Evolutionary conservation across 2,113 vertebrate species (phyloP).

Genomic region (Nyctibius bracteatus): DNA sequence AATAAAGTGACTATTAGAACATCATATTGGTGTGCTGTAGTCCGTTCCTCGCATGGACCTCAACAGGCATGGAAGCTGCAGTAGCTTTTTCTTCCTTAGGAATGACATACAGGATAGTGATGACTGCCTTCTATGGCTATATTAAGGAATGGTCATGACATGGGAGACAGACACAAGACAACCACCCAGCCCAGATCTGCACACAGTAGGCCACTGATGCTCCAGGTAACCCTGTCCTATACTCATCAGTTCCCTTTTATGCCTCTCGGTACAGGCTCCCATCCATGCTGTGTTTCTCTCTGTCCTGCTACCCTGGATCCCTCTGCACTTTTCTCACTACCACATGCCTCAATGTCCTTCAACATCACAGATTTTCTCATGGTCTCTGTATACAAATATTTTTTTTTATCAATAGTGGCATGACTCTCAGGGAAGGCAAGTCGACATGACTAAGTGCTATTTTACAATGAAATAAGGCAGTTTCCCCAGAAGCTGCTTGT

Average conservation of each 20-base stretch:
- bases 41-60: too few species aligned
- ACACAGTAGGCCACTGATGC: neutral
- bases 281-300: rapidly evolving
- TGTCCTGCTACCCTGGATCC: neutral
- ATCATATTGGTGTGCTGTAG: too few species aligned
- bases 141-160: neutral
- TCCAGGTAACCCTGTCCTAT: neutral
- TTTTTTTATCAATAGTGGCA: neutral
- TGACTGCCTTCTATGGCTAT: neutral
- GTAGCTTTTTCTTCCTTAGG: neutral
- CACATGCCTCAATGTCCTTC: neutral
- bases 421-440: neutral
- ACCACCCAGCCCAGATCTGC: neutral
- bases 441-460: neutral
- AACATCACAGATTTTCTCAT: neutral
- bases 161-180: neutral
- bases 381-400: neutral
- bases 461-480: neutral
- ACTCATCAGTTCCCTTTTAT: neutral
- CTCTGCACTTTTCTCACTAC: neutral
- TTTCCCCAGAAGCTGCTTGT: neutral
- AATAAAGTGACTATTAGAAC: too few species aligned
- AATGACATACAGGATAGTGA: neutral
- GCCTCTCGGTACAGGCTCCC: rapidly evolving
- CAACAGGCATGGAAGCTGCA: neutral